phyloP scores from a whole-genome alignment of 2,888 invertebrate species.

The Pristionchus arcanus region DNA sequence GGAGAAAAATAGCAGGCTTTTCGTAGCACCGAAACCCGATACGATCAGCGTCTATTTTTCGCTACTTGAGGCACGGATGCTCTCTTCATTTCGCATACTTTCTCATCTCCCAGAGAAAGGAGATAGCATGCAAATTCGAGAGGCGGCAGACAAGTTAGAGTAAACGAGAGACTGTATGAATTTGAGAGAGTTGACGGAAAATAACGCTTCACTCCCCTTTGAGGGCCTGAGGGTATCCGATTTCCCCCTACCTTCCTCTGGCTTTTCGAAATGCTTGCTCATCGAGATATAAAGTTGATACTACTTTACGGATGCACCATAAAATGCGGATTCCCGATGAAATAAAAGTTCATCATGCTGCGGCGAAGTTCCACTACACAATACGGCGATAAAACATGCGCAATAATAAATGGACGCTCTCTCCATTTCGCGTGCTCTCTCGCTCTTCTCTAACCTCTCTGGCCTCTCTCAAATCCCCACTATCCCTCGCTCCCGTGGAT shows the following conservation, averaged over 20 bases:
- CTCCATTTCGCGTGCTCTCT: conserved; percentile 5
- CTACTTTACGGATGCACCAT: not conserved
- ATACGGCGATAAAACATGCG: conserved; percentile 41
- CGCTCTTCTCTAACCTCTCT: conserved; percentile 43
- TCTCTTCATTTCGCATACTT: not conserved
- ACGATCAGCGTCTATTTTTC: not conserved
- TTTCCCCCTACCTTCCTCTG: not conserved
- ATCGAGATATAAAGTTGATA: not conserved
- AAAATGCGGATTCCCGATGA: not conserved
- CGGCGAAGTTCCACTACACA: not conserved
- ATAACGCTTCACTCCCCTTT: not conserved
- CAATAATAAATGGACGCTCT: not conserved
- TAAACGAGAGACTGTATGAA: not conserved
- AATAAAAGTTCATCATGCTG: not conserved
- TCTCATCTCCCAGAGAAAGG: not conserved
- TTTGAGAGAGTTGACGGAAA: not conserved
- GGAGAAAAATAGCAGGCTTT: not conserved
- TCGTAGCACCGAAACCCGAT: not conserved
- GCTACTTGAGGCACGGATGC: not conserved
- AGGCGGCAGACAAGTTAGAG: not conserved
- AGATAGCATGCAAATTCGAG: not conserved
- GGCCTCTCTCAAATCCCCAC: conserved; percentile 51
- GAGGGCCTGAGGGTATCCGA: not conserved
- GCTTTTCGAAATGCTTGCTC: not conserved
- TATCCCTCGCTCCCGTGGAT: conserved; percentile 51